Base-by-base conservation (phyloP, 2,888 invertebrate genomes). In the Ophioninae sp. region DNA sequence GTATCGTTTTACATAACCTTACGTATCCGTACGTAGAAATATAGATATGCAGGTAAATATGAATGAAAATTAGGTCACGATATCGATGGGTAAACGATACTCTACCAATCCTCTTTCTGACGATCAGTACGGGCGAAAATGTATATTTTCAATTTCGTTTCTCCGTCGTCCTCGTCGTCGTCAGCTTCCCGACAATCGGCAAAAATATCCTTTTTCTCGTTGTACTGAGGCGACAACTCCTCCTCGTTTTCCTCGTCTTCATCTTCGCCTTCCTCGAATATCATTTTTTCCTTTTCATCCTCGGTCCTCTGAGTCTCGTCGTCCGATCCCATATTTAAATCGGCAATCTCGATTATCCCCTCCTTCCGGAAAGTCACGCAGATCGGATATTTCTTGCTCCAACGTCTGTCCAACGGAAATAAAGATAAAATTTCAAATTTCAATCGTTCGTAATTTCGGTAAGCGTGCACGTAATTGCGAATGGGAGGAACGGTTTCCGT, bases 321-420 rank as follows among this genome's bases (percentile, higher is more conserved):
- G 70, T 91, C 91, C 0, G 93, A 91, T 59, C 94, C 92, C 61
- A 92, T 92, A 61, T 90, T 90, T 37, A 92, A 64, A 7, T 84
- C 79, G 8, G 85, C 86, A 67, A 83, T 88, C 65, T 91, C 91
- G 37, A 88, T 92, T 87, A 89, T 89, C 85, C 89, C 89, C 77
- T 89, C 89, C 79, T 93, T 95, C 87, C 93, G 94, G 80, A 96
- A 92, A 41, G 94, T 93, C 68, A 98, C 94, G 91, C 97, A 97
- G 88, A 98, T 97, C 0, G 98, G 98, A 93, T 98, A 98, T 92
- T 98, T 98, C 93, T 98, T 97, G 93, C 97, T 97, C 98, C 98
- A 98, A 88, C 95, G 94, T 90, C 96, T 96, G 59, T 17, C 50
- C 17, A 50, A 50, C 50, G 13, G 17, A 50, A 13, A 10, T 13